phyloP scores from a whole-genome alignment of 2,797 vertebrate species.

The Paramormyrops hopkinsi region DNA sequence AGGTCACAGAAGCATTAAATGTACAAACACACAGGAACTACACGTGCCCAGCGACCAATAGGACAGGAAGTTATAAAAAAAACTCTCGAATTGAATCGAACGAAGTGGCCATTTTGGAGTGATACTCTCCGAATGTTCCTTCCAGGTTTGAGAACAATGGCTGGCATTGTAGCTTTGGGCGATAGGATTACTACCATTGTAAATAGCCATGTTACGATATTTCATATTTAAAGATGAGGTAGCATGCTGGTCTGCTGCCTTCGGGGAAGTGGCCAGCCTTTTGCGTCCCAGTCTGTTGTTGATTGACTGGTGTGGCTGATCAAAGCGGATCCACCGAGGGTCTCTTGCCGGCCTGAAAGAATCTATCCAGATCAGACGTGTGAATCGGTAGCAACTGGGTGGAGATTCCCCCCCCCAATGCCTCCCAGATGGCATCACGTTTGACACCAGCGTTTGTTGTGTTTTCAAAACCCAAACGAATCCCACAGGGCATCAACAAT shows the following conservation, averaged over 20 bases:
- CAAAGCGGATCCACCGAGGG: neutral
- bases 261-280: constrained; percentile 41
- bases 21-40: constrained; percentile 67
- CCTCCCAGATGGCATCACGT: neutral
- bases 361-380: neutral
- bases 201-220: constrained; percentile 66
- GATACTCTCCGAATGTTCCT: constrained; percentile 72
- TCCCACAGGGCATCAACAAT: neutral
- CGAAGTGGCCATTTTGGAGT: constrained; percentile 88
- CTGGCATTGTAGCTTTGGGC: constrained; percentile 79
- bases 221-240: constrained; percentile 33
- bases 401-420: neutral
- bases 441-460: constrained; percentile 6
- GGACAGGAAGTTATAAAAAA: constrained; percentile 86
- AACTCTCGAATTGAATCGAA: constrained; percentile 81
- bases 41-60: constrained; percentile 77
- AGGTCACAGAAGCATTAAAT: constrained; percentile 64
- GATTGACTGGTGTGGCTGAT: neutral
- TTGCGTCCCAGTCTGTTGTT: neutral
- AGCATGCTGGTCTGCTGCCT: constrained; percentile 46
- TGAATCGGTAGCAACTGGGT: constrained; percentile 45
- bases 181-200: constrained; percentile 78
- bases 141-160: constrained; percentile 82
- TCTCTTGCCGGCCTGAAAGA: neutral
- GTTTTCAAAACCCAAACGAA: constrained; percentile 10